Percentiles rank a stretch among this genome's conserved stretches.
Evolutionary conservation across 1,140 invertebrate species (phyloP).

Genomic region (Temnothorax nylanderi): DNA sequence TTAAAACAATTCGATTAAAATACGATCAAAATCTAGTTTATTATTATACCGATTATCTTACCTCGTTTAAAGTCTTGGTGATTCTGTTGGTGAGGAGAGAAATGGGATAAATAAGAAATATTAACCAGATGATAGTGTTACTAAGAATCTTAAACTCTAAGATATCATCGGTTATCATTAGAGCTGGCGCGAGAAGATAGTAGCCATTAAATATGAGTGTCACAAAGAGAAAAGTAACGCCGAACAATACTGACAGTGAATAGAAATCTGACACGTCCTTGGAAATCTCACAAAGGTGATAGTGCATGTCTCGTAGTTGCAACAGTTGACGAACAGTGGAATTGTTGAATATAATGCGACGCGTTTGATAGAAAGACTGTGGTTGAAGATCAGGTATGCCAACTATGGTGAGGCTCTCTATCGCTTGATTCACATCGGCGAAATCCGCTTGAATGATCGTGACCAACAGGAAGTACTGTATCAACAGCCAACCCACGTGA

Average conservation of each 20-base stretch:
- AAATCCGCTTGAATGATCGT: constrained; percentile 18
- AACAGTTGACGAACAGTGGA: constrained; percentile 17
- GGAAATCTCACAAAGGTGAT: constrained; percentile 52
- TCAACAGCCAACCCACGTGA: constrained; percentile 18
- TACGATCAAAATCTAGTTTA: background rate
- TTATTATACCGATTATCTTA: constrained; percentile 17
- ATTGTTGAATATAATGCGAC: constrained; percentile 36
- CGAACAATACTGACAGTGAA: constrained; percentile 50
- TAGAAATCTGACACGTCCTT: constrained; percentile 63
- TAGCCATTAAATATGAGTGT: constrained; percentile 66
- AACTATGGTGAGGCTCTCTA: background rate
- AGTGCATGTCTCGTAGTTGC: constrained; percentile 39
- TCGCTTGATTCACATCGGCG: constrained; percentile 20
- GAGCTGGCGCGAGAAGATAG: constrained; percentile 51
- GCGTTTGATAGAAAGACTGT: background rate
- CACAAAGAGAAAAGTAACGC: constrained; percentile 55
- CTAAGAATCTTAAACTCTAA: background rate
- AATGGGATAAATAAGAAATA: constrained; percentile 54
- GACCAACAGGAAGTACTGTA: constrained; percentile 61
- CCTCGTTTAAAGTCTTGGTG: constrained; percentile 61
- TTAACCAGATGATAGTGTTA: constrained; percentile 58
- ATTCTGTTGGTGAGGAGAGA: constrained; percentile 61
- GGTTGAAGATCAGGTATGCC: background rate
- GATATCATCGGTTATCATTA: constrained; percentile 33
- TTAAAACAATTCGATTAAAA: background rate